phyloP scores from a whole-genome alignment of 30 jellyfish, hydroid and myxozoan species.

The Rhopilema esculentum region DNA sequence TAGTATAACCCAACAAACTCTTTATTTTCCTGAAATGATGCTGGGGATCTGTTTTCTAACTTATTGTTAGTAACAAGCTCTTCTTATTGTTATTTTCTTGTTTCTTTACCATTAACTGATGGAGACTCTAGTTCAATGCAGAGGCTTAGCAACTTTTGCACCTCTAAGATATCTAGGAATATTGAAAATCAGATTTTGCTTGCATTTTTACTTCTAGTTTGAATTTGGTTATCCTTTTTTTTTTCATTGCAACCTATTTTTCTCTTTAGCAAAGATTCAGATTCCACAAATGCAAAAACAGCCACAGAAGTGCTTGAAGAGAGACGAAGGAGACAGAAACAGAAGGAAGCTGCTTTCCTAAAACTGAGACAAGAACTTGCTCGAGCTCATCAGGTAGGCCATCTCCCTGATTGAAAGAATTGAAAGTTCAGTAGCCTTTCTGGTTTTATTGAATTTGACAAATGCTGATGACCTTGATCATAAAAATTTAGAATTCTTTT shows the following conservation, averaged over 20 bases:
- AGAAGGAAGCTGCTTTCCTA: slow-evolving; percentile 69
- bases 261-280: background rate
- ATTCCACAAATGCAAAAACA: background rate
- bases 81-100: too few species aligned
- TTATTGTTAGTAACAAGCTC: too few species aligned
- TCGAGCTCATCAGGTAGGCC: slow-evolving; percentile 74
- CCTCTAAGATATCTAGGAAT: too few species aligned
- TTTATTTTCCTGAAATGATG: too few species aligned
- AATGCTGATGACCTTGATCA: background rate
- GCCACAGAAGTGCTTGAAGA: slow-evolving; percentile 5
- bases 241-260: background rate
- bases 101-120: too few species aligned
- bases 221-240: background rate
- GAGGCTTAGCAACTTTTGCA: too few species aligned
- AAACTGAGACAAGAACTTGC: slow-evolving; percentile 71
- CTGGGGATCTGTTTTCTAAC: too few species aligned
- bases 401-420: background rate
- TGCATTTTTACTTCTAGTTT: background rate
- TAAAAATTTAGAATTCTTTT: background rate
- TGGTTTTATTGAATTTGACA: background rate
- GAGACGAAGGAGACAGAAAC: slow-evolving; percentile 22
- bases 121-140: too few species aligned
- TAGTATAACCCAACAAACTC: too few species aligned
- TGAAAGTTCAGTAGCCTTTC: background rate
- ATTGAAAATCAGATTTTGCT: too few species aligned